A percentile compares a stretch with the other conserved stretches of the same genome.
phyloP scores from a whole-genome alignment of 2,888 invertebrate species.

The Syrista parreyssii region DNA sequence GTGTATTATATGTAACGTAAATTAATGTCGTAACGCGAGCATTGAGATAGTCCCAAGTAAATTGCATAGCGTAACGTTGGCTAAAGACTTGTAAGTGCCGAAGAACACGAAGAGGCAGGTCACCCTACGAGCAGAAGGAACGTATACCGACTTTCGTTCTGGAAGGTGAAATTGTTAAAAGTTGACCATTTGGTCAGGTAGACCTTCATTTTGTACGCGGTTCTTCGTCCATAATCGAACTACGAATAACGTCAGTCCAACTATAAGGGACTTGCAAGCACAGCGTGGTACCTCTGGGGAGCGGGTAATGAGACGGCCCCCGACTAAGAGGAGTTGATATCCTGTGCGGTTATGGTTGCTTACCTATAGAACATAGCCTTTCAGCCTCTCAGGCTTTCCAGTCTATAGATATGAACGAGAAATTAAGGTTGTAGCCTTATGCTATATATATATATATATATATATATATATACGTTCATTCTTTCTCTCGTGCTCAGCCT shows the following conservation, averaged over 20 bases:
- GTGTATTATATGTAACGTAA: background rate
- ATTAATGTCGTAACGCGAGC: no score
- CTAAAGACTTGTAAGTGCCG: background rate
- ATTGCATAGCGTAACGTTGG: background rate
- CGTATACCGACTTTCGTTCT: background rate
- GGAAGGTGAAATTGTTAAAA: background rate
- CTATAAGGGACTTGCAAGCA: conserved; percentile 49
- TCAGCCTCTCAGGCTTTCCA: conserved; percentile 4
- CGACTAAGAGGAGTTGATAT: conserved; percentile 63
- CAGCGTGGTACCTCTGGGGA: conserved; percentile 61
- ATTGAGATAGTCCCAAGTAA: background rate
- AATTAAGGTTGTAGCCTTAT: conserved; percentile 36
- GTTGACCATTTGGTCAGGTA: background rate
- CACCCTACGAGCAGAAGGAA: background rate
- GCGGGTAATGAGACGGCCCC: conserved; percentile 66
- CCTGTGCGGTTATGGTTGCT: conserved; percentile 47
- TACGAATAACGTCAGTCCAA: conserved; percentile 24
- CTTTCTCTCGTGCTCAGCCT: background rate
- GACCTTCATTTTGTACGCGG: background rate
- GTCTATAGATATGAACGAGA: conserved; percentile 26
- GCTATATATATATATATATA: background rate
- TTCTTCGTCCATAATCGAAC: conserved; percentile 26
- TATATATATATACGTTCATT: background rate
- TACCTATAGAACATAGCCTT: conserved; percentile 17
- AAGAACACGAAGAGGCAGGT: background rate